phyloP scores from a whole-genome alignment of 2,797 vertebrate genomes.

The Nasua narica region DNA sequence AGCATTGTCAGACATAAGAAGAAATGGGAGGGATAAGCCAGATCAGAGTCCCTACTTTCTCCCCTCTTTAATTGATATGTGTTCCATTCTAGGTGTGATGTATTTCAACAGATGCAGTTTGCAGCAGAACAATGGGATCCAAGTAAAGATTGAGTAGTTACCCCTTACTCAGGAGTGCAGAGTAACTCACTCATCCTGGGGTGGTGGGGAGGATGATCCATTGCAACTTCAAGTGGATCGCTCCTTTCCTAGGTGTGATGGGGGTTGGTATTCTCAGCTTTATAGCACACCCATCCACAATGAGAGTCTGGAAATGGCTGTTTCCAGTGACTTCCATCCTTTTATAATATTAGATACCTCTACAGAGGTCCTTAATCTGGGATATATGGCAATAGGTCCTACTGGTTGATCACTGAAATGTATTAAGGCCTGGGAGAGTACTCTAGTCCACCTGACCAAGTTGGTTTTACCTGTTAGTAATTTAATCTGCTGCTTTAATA shows the following conservation, averaged over 20 bases:
- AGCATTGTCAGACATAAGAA: background rate
- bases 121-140: background rate
- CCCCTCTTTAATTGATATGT: background rate
- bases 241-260: background rate
- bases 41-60: background rate
- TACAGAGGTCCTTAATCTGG: background rate
- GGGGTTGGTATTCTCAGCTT: background rate
- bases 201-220: background rate
- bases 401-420: background rate
- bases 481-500: background rate
- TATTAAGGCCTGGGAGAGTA: background rate
- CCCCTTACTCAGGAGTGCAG: background rate
- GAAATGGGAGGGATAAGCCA: background rate
- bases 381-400: background rate
- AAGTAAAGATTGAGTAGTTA: background rate
- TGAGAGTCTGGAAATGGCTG: background rate
- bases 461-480: background rate
- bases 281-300: background rate
- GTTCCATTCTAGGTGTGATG: background rate
- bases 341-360: background rate
- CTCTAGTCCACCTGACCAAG: background rate
- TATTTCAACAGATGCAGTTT: background rate
- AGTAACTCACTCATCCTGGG: background rate
- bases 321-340: background rate
- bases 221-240: background rate